These are phyloP conservation scores for Chelonoidis abingdonii DNA, from an alignment of 2,113 vertebrate genomes.

Conservation along the genomic window DNA sequence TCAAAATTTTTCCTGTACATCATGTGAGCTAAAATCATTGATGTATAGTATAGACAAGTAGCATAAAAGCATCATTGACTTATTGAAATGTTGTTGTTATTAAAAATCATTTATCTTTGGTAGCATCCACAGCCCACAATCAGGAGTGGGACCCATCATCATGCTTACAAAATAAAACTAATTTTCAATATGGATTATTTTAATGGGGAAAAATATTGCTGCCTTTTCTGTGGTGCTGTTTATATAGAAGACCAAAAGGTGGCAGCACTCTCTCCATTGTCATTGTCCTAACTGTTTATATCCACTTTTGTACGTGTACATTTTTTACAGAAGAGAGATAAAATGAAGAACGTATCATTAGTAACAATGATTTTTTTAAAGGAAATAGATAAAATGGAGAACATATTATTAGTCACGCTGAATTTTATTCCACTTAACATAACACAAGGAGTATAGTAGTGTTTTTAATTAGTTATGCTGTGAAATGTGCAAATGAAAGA, in stretches of 20 bases:
- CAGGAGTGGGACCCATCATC: background rate
- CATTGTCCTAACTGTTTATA: rapidly evolving
- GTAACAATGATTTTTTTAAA: background rate
- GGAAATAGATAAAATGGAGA: background rate
- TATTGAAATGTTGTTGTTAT: rapidly evolving
- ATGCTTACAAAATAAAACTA: rapidly evolving
- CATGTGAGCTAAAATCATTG: background rate
- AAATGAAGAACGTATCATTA: rapidly evolving
- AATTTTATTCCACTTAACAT: background rate
- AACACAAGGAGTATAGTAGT: rapidly evolving
- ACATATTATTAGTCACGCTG: background rate
- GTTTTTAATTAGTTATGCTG: background rate
- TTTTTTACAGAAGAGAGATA: rapidly evolving
- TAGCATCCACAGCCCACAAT: rapidly evolving
- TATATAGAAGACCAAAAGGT: slow-evolving; percentile 60
- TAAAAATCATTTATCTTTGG: background rate
- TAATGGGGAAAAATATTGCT: rapidly evolving
- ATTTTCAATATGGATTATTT: rapidly evolving
- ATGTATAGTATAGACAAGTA: background rate
- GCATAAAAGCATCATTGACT: rapidly evolving
- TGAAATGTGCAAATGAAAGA: rapidly evolving
- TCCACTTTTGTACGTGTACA: rapidly evolving
- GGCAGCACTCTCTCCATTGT: slow-evolving; percentile 72
- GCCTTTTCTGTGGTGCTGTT: background rate
- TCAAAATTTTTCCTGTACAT: background rate